Conservation (phyloP, 2,113 vertebrate genomes). For the Cryptotis parvus region DNA sequence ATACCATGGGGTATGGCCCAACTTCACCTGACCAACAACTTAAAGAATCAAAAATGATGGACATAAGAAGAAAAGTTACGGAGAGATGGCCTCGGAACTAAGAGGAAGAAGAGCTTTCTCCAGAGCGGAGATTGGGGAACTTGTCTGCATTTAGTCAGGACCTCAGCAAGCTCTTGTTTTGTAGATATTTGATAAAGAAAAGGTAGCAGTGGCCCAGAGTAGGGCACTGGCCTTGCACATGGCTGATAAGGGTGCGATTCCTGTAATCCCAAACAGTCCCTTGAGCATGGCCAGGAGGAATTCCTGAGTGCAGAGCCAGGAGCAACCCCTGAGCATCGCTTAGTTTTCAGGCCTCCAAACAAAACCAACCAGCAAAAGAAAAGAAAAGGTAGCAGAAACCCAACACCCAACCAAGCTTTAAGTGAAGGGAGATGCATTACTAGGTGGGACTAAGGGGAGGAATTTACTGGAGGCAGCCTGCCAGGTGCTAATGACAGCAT, state of each 20-base stretch:
- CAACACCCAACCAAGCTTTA: background rate
- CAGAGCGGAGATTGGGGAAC: background rate
- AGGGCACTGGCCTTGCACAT: no score
- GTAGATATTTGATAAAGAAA: background rate
- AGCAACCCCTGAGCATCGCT: no score
- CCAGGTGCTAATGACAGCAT: background rate
- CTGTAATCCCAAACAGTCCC: no score
- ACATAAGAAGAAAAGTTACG: background rate
- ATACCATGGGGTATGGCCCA: no score
- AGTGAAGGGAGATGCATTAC: background rate
- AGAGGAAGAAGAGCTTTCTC: background rate
- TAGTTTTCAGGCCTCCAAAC: no score
- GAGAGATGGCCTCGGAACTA: background rate
- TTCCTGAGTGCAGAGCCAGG: no score
- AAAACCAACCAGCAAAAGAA: no score
- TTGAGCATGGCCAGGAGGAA: no score
- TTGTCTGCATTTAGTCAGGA: background rate
- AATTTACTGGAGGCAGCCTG: background rate
- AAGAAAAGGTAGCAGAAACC: no score
- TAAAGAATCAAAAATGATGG: background rate
- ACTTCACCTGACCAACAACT: no score
- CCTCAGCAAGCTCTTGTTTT: background rate
- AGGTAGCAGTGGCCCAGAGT: no score
- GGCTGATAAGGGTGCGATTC: no score
- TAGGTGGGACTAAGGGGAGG: background rate